phyloP scores from a whole-genome alignment of 2,888 invertebrate genomes.

The Scaptomyza cyrtandrae region DNA sequence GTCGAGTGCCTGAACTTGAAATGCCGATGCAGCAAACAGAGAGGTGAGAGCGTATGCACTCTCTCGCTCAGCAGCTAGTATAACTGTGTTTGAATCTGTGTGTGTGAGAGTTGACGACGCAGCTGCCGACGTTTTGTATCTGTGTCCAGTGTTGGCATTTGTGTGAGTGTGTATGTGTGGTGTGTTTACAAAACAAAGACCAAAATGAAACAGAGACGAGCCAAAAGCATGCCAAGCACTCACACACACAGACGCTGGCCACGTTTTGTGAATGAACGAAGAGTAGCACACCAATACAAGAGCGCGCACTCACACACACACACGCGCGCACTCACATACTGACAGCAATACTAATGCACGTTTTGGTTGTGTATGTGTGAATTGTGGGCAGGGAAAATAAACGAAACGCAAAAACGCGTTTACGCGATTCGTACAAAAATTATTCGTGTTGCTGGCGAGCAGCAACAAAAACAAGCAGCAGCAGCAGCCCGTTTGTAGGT shows the following conservation, averaged over 20 bases:
- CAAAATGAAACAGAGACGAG: conserved; percentile 59
- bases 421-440: conserved; percentile 83
- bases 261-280: conserved; percentile 81
- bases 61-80: conserved; percentile 47
- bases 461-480: conserved; percentile 40
- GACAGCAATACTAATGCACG: conserved; percentile 23
- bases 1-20: conserved; percentile 71
- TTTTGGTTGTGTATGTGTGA: conserved; percentile 62
- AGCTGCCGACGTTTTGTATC: conserved; percentile 58
- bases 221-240: conserved; percentile 72
- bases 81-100: conserved; percentile 24
- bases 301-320: conserved; percentile 42
- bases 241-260: conserved; percentile 14
- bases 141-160: conserved; percentile 22
- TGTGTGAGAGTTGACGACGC: conserved; percentile 48
- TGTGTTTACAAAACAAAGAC: conserved; percentile 79
- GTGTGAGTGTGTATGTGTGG: conserved; percentile 50
- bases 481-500: conserved; percentile 62
- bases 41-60: conserved; percentile 46
- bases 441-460: conserved; percentile 52
- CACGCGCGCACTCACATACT: not conserved
- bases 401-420: conserved; percentile 83
- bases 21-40: conserved; percentile 70
- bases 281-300: conserved; percentile 68
- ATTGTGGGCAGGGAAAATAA: conserved; percentile 84